phyloP scores from a whole-genome alignment of 2,797 vertebrate species.

The Galago senegalensis region DNA sequence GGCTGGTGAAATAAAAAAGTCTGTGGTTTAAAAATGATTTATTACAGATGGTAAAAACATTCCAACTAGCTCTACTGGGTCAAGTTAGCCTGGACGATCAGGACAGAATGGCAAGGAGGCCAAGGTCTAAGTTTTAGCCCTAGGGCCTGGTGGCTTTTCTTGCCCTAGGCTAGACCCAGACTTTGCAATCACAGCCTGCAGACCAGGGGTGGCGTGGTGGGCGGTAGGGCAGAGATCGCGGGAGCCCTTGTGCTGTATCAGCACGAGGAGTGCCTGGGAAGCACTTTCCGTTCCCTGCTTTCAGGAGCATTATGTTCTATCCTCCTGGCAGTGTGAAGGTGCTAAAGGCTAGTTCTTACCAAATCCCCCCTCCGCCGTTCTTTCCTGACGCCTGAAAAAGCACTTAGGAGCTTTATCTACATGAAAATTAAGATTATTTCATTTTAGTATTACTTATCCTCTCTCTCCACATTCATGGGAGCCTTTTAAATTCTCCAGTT shows the following conservation, averaged over 20 bases:
- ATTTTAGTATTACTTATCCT: neutral
- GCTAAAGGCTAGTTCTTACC: fast-evolving
- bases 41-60: neutral
- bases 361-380: neutral
- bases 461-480: neutral
- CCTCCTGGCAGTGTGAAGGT: neutral
- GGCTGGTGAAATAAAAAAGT: neutral
- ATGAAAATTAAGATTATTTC: neutral
- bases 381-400: neutral
- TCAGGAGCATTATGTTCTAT: fast-evolving
- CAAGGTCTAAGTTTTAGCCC: neutral
- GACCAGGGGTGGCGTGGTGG: neutral
- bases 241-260: too few relatives aligned
- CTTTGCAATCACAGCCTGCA: neutral
- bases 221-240: fast-evolving
- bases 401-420: neutral
- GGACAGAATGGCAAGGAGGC: neutral
- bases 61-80: neutral
- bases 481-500: neutral
- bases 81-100: neutral
- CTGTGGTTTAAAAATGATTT: neutral
- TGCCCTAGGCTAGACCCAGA: neutral
- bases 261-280: neutral
- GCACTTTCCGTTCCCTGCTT: neutral
- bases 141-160: neutral